A percentile compares a stretch with the other conserved stretches of the same genome.
These are phyloP conservation scores for Zelostemma sp. DNA, from an alignment of 1,140 invertebrate genomes.

Conservation along the genomic window DNA sequence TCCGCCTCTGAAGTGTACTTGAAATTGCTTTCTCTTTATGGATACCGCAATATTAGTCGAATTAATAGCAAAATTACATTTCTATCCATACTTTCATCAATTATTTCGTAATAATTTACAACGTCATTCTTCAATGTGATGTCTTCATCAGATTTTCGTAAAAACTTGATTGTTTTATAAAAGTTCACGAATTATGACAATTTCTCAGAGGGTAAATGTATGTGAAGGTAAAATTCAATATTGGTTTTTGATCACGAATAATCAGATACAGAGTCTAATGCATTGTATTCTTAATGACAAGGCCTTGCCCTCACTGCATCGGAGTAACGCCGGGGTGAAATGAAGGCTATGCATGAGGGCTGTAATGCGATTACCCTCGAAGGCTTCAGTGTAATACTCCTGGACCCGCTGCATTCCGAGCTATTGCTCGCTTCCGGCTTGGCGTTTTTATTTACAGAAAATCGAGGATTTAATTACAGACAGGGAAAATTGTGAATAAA, in stretches of 20 bases:
- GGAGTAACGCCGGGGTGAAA: slow-evolving; percentile 54
- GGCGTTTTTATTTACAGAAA: slow-evolving; percentile 40
- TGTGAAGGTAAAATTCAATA: no score
- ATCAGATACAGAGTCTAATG: neutral
- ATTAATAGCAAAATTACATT: neutral
- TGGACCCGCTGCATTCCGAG: slow-evolving; percentile 61
- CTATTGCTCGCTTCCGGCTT: slow-evolving; percentile 56
- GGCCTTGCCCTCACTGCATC: slow-evolving; percentile 42
- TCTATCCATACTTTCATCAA: neutral
- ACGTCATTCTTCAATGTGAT: no score
- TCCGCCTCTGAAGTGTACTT: no score
- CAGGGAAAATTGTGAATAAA: neutral
- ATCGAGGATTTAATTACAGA: slow-evolving; percentile 30
- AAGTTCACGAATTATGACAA: no score
- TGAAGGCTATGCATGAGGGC: slow-evolving; percentile 61
- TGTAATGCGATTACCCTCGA: slow-evolving; percentile 67
- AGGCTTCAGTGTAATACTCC: slow-evolving; percentile 66
- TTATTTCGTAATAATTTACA: neutral
- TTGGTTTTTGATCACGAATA: no score
- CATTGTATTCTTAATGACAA: slow-evolving; percentile 42
- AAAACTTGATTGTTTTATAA: no score
- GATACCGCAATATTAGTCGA: neutral
- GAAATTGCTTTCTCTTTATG: no score
- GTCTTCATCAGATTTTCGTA: no score
- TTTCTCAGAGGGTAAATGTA: no score